A percentile compares a stretch with the other conserved stretches of the same genome.
phyloP scores from a whole-genome alignment of 2,797 vertebrate species.

The Melanotaenia nigrans region DNA sequence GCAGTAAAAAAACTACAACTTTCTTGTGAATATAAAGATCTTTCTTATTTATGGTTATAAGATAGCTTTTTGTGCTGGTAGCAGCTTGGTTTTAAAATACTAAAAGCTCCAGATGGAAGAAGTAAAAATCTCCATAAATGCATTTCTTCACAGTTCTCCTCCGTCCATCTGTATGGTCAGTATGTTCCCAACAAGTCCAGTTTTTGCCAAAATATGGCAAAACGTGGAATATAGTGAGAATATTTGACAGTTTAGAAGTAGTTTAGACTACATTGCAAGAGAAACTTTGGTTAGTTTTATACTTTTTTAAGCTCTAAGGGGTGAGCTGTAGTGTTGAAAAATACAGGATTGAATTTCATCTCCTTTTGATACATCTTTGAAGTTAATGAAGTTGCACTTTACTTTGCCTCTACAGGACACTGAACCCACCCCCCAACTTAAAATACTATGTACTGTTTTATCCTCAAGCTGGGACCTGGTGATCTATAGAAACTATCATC shows the following conservation, averaged over 20 bases:
- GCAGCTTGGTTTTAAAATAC: conserved; percentile 17
- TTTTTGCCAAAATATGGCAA: conserved; percentile 25
- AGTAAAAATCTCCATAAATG: not conserved
- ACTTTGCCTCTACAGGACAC: not conserved
- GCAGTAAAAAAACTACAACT: not conserved
- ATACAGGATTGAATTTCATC: too few species aligned
- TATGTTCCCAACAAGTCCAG: conserved; percentile 28
- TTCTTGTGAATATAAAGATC: not conserved
- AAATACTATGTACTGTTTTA: not conserved
- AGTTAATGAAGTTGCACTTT: not conserved
- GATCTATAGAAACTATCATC: not conserved
- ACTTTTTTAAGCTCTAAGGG: not conserved
- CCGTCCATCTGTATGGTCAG: conserved; percentile 40
- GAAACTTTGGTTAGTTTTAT: not conserved
- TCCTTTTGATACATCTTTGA: too few species aligned
- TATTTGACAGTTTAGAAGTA: conserved; percentile 6
- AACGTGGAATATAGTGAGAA: not conserved
- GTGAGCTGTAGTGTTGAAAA: not conserved
- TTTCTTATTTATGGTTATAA: not conserved
- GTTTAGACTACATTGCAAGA: not conserved
- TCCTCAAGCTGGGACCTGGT: not conserved
- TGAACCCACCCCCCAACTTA: too few species aligned
- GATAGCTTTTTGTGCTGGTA: not conserved
- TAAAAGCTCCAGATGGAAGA: conserved; percentile 4
- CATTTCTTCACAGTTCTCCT: not conserved